These are phyloP conservation scores for Amphiduros pacificus DNA, from an alignment of 2,888 invertebrate genomes.

Conservation along the genomic window DNA sequence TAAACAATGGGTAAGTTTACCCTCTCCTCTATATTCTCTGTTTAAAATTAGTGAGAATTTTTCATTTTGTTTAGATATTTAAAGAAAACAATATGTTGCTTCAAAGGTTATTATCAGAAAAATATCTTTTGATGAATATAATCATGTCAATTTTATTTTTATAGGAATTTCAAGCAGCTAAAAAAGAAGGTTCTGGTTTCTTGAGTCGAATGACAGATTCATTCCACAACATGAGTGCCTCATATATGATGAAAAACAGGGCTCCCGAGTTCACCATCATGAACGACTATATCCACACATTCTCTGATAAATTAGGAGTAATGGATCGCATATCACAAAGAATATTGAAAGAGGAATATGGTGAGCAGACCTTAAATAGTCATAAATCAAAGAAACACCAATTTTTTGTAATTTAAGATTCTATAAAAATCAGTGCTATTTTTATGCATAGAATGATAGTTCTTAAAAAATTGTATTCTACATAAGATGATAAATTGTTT, in stretches of 20 bases:
- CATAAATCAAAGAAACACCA: not conserved
- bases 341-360: conserved; percentile 31
- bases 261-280: conserved; percentile 69
- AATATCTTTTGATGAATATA: not conserved
- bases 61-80: not conserved
- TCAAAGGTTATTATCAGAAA: not conserved
- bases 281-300: conserved; percentile 66
- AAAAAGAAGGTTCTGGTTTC: conserved; percentile 66
- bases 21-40: too few species aligned
- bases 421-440: too few species aligned
- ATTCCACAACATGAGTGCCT: conserved; percentile 65
- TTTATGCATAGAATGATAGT: too few species aligned
- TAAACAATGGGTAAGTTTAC: conserved; percentile 64
- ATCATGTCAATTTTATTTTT: conserved; percentile 28
- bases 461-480: too few species aligned
- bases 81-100: not conserved
- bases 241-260: conserved; percentile 66
- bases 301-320: conserved; percentile 68
- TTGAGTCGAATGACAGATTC: conserved; percentile 66
- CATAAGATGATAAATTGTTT: too few species aligned
- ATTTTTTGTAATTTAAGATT: too few species aligned
- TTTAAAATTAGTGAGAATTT: too few species aligned
- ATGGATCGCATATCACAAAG: conserved; percentile 68
- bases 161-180: conserved; percentile 69
- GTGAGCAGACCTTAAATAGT: conserved; percentile 18